Conservation (phyloP, 2,113 vertebrate genomes). For the Syrrhaptes paradoxus region DNA sequence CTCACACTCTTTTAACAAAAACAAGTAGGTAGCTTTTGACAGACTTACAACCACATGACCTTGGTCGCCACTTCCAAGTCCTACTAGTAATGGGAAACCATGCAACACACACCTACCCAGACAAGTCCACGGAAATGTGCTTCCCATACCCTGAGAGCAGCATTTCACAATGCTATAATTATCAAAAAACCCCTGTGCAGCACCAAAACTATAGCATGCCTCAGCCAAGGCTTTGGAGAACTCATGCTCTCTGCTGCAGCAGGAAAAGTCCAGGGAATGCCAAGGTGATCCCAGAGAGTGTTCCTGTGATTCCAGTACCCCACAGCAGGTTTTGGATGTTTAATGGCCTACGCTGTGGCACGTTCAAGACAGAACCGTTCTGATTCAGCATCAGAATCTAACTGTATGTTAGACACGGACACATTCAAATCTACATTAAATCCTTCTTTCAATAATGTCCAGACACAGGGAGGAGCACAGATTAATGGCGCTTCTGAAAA, state of each 20-base stretch:
- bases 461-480: neutral
- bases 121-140: rapidly evolving
- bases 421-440: neutral
- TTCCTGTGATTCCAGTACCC: neutral
- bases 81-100: neutral
- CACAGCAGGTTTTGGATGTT: neutral
- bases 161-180: neutral
- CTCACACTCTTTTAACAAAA: neutral
- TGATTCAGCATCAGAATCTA: neutral
- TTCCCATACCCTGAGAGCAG: neutral
- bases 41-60: neutral
- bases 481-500: neutral
- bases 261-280: neutral
- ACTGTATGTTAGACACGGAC: neutral
- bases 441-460: neutral
- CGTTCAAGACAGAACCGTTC: neutral
- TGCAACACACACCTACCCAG: neutral
- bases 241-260: neutral
- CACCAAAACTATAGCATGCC: neutral
- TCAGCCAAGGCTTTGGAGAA: neutral
- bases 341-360: neutral
- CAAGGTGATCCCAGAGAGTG: neutral
- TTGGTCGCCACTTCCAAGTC: neutral
- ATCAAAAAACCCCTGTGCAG: neutral
- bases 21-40: neutral